Percentiles rank a stretch among this genome's conserved stretches.
These are phyloP conservation scores for Leptinotarsa rubiginosa DNA, from an alignment of 2,888 invertebrate species.

Conservation along the genomic window DNA sequence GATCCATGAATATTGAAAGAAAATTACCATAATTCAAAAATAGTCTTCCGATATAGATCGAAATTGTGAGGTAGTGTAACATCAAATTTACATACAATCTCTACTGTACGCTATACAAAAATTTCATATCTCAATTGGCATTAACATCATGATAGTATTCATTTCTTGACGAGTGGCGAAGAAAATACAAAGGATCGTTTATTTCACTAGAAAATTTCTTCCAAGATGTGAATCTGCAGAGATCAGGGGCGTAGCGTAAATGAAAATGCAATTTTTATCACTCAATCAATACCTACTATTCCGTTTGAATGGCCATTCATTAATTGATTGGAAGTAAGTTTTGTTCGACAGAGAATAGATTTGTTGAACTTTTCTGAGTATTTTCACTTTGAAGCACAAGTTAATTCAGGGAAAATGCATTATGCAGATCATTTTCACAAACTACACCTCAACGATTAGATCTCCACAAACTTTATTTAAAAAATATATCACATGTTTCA, in stretches of 20 bases:
- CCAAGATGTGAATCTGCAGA: not conserved
- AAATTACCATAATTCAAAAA: slow-evolving; percentile 17
- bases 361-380: too few relatives aligned
- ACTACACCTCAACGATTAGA: too few relatives aligned
- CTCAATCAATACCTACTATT: too few relatives aligned
- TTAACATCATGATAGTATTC: slow-evolving; percentile 50
- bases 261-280: too few relatives aligned
- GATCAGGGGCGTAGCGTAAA: not conserved
- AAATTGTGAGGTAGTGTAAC: not conserved
- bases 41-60: slow-evolving; percentile 4
- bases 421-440: too few relatives aligned
- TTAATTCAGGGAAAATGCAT: too few relatives aligned
- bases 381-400: too few relatives aligned
- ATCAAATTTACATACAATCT: slow-evolving; percentile 18
- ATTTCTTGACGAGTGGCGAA: slow-evolving; percentile 51
- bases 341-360: too few relatives aligned
- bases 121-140: slow-evolving; percentile 28
- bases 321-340: too few relatives aligned
- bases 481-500: too few relatives aligned
- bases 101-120: slow-evolving; percentile 9
- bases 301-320: too few relatives aligned
- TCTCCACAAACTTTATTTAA: too few relatives aligned
- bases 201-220: slow-evolving; percentile 3
- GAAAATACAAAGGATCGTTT: slow-evolving; percentile 33
- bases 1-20: slow-evolving; percentile 9